These are phyloP conservation scores for Harpagifer antarcticus DNA, from an alignment of 2,797 vertebrate genomes.

Conservation along the genomic window DNA sequence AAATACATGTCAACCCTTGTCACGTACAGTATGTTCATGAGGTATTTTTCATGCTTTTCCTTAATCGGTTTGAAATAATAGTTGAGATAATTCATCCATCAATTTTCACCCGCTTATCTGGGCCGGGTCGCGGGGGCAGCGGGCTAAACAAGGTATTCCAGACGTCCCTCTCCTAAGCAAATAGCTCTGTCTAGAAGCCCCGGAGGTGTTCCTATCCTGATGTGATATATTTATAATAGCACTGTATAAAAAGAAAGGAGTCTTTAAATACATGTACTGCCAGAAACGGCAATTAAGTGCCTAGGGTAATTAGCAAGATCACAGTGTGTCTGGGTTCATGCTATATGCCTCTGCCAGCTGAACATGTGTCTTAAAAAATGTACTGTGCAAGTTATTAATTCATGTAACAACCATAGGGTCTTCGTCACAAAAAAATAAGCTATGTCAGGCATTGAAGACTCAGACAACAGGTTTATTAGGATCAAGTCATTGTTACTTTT, in stretches of 20 bases:
- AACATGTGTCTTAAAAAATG: background rate
- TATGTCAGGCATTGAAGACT: background rate
- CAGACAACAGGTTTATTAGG: background rate
- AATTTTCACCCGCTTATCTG: no score
- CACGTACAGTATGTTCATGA: background rate
- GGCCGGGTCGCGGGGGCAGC: no score
- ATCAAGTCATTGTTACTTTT: background rate
- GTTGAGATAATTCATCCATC: background rate
- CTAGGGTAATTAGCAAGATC: conserved; percentile 3
- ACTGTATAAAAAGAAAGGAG: background rate
- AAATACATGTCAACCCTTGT: background rate
- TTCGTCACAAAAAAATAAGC: background rate
- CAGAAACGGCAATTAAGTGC: background rate
- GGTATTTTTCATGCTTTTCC: background rate
- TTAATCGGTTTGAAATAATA: conserved; percentile 1
- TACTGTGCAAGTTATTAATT: background rate
- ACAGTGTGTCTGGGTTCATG: background rate
- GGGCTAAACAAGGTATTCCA: no score
- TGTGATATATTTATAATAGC: no score
- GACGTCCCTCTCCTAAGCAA: no score
- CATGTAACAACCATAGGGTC: background rate
- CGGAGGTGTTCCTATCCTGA: no score
- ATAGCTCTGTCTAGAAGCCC: no score
- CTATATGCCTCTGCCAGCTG: background rate
- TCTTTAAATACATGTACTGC: conserved; percentile 4